phyloP scores from a whole-genome alignment of 2,888 invertebrate species.

The Nomada flava region DNA sequence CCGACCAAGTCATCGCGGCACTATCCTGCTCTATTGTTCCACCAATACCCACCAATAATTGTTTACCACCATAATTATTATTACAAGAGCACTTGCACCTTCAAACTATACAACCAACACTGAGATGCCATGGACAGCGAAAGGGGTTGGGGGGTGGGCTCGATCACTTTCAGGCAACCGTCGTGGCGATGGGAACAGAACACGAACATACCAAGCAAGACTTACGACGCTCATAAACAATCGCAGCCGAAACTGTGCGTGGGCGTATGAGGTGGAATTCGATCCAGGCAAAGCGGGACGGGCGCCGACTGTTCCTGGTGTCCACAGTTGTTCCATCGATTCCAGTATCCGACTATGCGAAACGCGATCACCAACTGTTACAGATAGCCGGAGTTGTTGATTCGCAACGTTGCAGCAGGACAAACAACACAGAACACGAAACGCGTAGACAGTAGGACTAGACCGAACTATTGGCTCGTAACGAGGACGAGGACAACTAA shows the following conservation, averaged over 20 bases:
- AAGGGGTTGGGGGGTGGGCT: neutral
- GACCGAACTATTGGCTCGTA: conserved; percentile 17
- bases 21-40: no score
- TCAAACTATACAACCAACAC: no score
- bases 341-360: conserved; percentile 24
- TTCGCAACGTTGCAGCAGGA: conserved; percentile 12
- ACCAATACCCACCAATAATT: no score
- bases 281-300: neutral
- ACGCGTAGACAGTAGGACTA: conserved; percentile 14
- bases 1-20: no score
- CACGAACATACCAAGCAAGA: conserved; percentile 22
- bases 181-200: neutral
- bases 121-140: no score
- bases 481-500: conserved; percentile 30
- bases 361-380: neutral
- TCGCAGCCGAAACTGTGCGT: neutral
- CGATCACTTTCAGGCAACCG: neutral
- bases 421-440: conserved; percentile 19
- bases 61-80: no score
- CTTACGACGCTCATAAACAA: conserved; percentile 48
- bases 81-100: no score
- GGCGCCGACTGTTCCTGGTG: neutral
- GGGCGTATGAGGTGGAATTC: conserved; percentile 6
- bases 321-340: conserved; percentile 31
- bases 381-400: conserved; percentile 28